Evolutionary conservation across 1,140 invertebrate genomes (phyloP).

Genomic region (Lordiphosa clarofinis): DNA sequence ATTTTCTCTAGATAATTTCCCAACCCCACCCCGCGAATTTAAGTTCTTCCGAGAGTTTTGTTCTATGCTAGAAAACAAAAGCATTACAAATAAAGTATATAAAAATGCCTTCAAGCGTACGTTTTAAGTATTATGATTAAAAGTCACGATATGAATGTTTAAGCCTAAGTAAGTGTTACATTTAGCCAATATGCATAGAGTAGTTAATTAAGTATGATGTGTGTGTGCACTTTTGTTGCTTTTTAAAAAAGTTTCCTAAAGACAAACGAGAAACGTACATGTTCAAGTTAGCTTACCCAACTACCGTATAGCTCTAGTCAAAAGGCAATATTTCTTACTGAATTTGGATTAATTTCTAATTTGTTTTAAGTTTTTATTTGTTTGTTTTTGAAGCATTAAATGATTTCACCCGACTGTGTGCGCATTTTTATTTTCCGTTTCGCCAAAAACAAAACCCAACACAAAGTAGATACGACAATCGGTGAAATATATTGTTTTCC

Average conservation of each 20-base stretch:
- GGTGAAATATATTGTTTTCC: conserved; percentile 45
- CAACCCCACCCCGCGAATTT: neutral
- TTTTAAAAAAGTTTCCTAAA: conserved; percentile 71
- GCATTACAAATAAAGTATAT: too few relatives aligned
- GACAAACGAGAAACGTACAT: conserved; percentile 44
- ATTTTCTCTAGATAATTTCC: conserved; percentile 44
- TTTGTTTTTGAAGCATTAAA: conserved; percentile 32
- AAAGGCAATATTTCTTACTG: conserved; percentile 23
- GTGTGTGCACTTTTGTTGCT: conserved; percentile 53
- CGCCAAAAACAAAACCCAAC: conserved; percentile 25
- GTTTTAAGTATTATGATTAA: conserved; percentile 67
- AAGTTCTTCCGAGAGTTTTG: conserved; percentile 18
- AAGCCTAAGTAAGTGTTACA: conserved; percentile 51
- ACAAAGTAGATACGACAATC: conserved; percentile 66
- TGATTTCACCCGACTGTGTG: conserved; percentile 38
- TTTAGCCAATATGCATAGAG: conserved; percentile 28
- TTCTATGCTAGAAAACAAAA: conserved; percentile 38
- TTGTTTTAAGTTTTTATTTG: conserved; percentile 36
- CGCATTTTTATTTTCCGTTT: conserved; percentile 52
- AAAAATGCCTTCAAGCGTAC: conserved; percentile 64
- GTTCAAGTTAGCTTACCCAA: conserved; percentile 20
- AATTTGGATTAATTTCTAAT: conserved; percentile 23
- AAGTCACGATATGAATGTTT: conserved; percentile 59
- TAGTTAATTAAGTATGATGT: conserved; percentile 33
- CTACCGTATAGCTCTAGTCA: conserved; percentile 34